These are phyloP conservation scores for Caenorhabditis sp. DNA, from an alignment of 2,888 invertebrate genomes.

Conservation along the genomic window DNA sequence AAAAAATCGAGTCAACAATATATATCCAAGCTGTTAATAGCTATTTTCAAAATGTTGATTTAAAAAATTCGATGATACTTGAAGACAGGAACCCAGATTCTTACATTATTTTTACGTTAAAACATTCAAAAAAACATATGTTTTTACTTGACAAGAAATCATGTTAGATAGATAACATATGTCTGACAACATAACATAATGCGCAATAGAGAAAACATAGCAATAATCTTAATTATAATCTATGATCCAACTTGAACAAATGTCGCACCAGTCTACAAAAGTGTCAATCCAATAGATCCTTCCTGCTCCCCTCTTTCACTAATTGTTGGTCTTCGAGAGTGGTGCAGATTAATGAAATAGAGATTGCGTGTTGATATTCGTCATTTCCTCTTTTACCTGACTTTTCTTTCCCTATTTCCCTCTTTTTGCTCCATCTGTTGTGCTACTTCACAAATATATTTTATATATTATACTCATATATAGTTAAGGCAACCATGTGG, in stretches of 20 bases:
- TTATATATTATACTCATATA: too few relatives aligned
- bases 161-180: neutral
- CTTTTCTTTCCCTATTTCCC: constrained; percentile 13
- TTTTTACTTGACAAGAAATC: neutral
- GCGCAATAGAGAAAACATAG: constrained; percentile 13
- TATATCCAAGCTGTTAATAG: too few relatives aligned
- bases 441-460: neutral
- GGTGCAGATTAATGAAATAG: neutral
- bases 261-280: neutral
- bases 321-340: too few relatives aligned
- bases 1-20: too few relatives aligned
- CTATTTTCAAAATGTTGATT: too few relatives aligned
- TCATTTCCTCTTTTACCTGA: neutral
- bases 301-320: too few relatives aligned
- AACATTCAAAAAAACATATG: too few relatives aligned
- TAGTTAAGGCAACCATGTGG: constrained; percentile 1
- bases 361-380: constrained; percentile 1
- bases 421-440: constrained; percentile 32
- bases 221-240: constrained; percentile 1
- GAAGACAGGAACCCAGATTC: too few relatives aligned
- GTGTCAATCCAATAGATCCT: neutral
- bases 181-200: constrained; percentile 9
- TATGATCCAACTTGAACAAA: neutral
- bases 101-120: too few relatives aligned
- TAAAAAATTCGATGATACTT: too few relatives aligned